These are phyloP conservation scores for Chymomyza costata DNA, from an alignment of 1,140 invertebrate species.

Conservation along the genomic window DNA sequence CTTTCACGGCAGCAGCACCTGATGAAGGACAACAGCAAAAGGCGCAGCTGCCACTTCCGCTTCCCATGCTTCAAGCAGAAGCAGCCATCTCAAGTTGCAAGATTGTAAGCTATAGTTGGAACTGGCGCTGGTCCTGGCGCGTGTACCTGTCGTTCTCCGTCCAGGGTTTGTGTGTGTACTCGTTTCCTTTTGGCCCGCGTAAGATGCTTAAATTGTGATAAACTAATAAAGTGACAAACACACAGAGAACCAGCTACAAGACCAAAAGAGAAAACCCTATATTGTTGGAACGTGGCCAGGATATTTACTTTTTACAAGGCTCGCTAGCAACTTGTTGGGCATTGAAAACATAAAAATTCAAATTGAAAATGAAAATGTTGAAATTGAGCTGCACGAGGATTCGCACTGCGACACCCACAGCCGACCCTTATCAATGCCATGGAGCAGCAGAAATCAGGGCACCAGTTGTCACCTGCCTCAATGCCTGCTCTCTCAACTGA, in stretches of 20 bases:
- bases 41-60: background rate
- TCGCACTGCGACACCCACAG: slow-evolving; percentile 11
- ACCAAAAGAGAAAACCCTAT: too few relatives aligned
- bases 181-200: slow-evolving; percentile 23
- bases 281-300: slow-evolving; percentile 30
- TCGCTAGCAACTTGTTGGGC: background rate
- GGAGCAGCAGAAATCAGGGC: too few relatives aligned
- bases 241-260: slow-evolving; percentile 18
- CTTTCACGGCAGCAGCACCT: slow-evolving; percentile 12
- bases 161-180: too few relatives aligned
- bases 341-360: slow-evolving; percentile 56
- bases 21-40: slow-evolving; percentile 17
- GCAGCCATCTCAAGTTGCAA: background rate
- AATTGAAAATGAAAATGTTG: slow-evolving; percentile 60
- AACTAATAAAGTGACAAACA: slow-evolving; percentile 71
- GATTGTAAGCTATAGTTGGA: too few relatives aligned
- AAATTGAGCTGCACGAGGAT: slow-evolving; percentile 43
- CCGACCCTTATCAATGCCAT: slow-evolving; percentile 55
- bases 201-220: slow-evolving; percentile 60
- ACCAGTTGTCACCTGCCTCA: slow-evolving; percentile 11
- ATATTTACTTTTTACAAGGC: slow-evolving; percentile 68
- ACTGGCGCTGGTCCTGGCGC: too few relatives aligned
- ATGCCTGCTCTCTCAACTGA: background rate
- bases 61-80: too few relatives aligned
- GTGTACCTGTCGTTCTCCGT: too few relatives aligned